These are phyloP conservation scores for Lagenorhynchus albirostris DNA, from an alignment of 2,113 vertebrate species.

Conservation along the genomic window DNA sequence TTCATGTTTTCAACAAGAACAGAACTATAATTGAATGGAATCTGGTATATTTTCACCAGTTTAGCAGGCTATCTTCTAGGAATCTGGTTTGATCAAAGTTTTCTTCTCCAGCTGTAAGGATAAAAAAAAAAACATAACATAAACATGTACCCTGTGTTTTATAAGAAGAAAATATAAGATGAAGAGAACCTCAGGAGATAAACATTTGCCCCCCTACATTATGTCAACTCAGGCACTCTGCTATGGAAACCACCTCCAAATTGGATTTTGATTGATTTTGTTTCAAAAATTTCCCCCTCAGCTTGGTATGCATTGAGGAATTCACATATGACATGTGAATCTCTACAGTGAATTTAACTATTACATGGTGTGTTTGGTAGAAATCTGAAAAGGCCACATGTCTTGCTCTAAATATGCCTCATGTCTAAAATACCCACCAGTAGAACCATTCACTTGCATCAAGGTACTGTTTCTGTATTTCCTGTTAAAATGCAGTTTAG, in stretches of 20 bases:
- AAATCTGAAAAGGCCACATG: not conserved
- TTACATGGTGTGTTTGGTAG: not conserved
- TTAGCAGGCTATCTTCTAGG: slow-evolving; percentile 67
- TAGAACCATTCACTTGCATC: not conserved
- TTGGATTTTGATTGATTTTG: not conserved
- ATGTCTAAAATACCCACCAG: not conserved
- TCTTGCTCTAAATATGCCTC: not conserved
- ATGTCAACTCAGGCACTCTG: not conserved
- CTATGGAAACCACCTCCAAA: not conserved
- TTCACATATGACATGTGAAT: not conserved
- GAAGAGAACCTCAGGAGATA: not conserved
- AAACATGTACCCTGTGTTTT: not conserved
- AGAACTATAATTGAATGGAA: not conserved
- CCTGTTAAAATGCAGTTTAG: not conserved
- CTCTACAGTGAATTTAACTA: not conserved
- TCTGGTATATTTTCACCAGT: slow-evolving; percentile 71
- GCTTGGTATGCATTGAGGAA: not conserved
- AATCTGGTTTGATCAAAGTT: slow-evolving; percentile 68
- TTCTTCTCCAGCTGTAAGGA: slow-evolving; percentile 76
- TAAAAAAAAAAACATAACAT: slow-evolving; percentile 9
- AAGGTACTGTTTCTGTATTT: not conserved
- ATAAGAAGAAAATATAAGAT: not conserved
- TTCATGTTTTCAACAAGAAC: not conserved
- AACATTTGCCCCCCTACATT: not conserved
- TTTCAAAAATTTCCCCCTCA: not conserved